These are phyloP conservation scores for Ceratoteleas bidentatus DNA, from an alignment of 1,140 invertebrate genomes.

Conservation along the genomic window DNA sequence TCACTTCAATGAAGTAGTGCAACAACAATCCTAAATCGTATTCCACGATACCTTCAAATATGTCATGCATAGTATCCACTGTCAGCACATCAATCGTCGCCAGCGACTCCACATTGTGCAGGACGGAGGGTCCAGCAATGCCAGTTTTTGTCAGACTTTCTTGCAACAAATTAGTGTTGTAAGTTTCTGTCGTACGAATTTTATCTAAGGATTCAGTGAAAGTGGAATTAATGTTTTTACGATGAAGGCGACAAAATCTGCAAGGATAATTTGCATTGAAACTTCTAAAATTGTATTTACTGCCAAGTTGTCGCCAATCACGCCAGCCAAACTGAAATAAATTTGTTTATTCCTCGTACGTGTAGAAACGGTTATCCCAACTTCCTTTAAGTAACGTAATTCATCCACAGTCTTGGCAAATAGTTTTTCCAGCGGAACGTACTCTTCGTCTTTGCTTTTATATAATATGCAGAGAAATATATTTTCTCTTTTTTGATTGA, in stretches of 20 bases:
- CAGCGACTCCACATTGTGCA: slow-evolving; percentile 28
- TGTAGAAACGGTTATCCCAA: slow-evolving; percentile 41
- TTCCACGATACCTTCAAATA: slow-evolving; percentile 38
- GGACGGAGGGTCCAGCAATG: slow-evolving; percentile 34
- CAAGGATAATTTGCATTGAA: slow-evolving; percentile 37
- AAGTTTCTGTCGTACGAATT: slow-evolving; percentile 42
- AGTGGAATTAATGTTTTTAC: slow-evolving; percentile 25
- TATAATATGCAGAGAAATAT: slow-evolving; percentile 45
- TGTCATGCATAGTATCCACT: slow-evolving; percentile 44
- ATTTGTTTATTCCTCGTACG: slow-evolving; percentile 14
- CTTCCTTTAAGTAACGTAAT: slow-evolving; percentile 32
- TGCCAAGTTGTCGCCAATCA: slow-evolving; percentile 41
- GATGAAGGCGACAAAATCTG: slow-evolving; percentile 36
- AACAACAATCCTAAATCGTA: slow-evolving; percentile 25
- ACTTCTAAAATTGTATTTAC: slow-evolving; percentile 42
- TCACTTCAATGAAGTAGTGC: slow-evolving; percentile 28
- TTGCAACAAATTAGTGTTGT: slow-evolving; percentile 14
- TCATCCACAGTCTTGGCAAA: slow-evolving; percentile 27
- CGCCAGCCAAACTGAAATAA: slow-evolving; percentile 38
- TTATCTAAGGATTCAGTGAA: slow-evolving; percentile 36
- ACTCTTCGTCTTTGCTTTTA: slow-evolving; percentile 36
- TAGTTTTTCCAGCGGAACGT: slow-evolving; percentile 35
- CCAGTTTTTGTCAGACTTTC: slow-evolving; percentile 34
- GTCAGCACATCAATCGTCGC: slow-evolving; percentile 36
- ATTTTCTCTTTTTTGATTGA: slow-evolving; percentile 45